These are phyloP conservation scores for Sylvia borin DNA, from an alignment of 2,797 vertebrate genomes.

Conservation along the genomic window DNA sequence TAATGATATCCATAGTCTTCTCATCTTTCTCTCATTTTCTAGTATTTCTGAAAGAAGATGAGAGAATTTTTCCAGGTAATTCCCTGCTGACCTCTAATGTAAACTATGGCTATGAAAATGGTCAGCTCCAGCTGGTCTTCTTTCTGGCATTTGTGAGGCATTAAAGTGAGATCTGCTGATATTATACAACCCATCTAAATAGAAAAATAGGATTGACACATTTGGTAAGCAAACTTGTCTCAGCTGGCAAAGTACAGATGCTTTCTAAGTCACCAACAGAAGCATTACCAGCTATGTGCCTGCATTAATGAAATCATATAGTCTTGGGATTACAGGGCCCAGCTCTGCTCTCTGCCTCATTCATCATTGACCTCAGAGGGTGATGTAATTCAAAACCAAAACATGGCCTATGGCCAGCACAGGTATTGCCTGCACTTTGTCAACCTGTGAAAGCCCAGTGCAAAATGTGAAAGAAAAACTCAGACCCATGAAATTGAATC, in stretches of 20 bases:
- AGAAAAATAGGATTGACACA: neutral
- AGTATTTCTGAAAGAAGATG: neutral
- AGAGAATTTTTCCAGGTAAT: neutral
- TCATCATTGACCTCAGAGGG: neutral
- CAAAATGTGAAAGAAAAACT: neutral
- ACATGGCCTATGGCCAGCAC: neutral
- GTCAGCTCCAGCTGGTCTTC: neutral
- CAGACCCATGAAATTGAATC: neutral
- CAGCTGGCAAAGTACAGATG: slow-evolving; percentile 6
- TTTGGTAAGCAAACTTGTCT: slow-evolving; percentile 5
- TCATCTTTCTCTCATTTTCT: neutral
- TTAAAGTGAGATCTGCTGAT: neutral
- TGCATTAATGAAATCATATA: neutral
- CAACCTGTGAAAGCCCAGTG: neutral
- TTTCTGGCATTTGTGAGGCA: neutral
- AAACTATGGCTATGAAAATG: neutral
- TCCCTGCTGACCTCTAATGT: neutral
- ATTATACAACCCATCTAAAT: neutral
- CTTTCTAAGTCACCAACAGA: neutral
- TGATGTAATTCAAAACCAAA: neutral
- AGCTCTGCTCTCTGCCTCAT: neutral
- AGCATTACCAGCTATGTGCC: neutral
- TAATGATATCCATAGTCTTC: neutral
- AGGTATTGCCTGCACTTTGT: neutral
- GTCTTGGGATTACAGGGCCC: neutral